A percentile compares a stretch with the other conserved stretches of the same genome.
Evolutionary conservation across 92 coral and sea anemone genomes (phyloP).

Genomic region (Metridium senile): DNA sequence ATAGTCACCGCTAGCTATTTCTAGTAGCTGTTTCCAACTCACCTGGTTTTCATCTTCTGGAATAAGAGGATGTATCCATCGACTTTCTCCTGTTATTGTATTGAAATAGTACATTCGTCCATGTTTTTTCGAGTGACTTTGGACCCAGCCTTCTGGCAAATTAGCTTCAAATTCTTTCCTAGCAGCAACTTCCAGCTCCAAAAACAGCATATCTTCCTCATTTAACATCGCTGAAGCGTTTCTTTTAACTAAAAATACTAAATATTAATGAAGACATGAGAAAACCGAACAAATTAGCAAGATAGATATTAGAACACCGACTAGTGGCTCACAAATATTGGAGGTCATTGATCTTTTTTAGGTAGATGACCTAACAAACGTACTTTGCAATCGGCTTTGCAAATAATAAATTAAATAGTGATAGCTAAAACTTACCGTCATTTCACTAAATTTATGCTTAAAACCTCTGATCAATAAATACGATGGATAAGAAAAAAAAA

Average conservation of each 20-base stretch:
- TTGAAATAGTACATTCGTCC: slow-evolving; percentile 80
- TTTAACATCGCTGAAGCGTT: background rate
- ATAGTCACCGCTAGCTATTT: no score
- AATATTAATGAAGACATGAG: background rate
- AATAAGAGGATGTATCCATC: slow-evolving; percentile 84
- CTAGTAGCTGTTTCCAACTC: no score
- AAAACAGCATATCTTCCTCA: slow-evolving; percentile 19
- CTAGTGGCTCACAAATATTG: no score
- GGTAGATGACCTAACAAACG: no score
- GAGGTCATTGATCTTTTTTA: background rate
- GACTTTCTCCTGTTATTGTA: slow-evolving; percentile 77
- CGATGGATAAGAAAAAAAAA: no score
- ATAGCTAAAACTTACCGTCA: no score
- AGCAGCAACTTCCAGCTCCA: slow-evolving; percentile 29
- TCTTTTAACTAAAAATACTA: background rate
- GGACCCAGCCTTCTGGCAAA: slow-evolving; percentile 83
- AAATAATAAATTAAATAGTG: no score
- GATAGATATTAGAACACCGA: no score
- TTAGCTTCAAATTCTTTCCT: slow-evolving; percentile 62
- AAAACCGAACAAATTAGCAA: no score
- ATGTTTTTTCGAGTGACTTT: slow-evolving; percentile 78
- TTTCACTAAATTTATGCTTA: no score
- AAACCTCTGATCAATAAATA: no score
- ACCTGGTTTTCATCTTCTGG: slow-evolving; percentile 61
- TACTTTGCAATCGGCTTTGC: no score